Conservation (phyloP, 2,113 vertebrate species). For the Bujurquina vittata region DNA sequence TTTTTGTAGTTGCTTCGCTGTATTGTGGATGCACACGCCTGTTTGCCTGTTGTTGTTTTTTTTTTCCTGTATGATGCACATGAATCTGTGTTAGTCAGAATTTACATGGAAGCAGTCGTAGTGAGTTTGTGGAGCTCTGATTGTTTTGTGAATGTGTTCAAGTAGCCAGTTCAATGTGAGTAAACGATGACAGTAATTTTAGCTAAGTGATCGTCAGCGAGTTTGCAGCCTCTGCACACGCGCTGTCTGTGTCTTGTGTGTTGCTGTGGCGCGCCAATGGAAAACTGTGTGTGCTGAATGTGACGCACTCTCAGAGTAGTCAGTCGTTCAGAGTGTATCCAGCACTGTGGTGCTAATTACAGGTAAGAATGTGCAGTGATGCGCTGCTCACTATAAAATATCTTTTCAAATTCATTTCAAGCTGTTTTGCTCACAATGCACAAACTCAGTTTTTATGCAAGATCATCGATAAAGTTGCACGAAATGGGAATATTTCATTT, state of each 20-base stretch:
- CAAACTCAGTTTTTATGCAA: too few relatives aligned
- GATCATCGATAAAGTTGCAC: too few relatives aligned
- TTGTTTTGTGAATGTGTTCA: neutral
- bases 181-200: neutral
- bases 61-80: fast-evolving
- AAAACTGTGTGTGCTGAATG: neutral
- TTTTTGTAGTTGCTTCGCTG: neutral
- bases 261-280: neutral
- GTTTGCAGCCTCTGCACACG: neutral
- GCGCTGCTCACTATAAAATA: too few relatives aligned
- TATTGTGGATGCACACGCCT: neutral
- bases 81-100: neutral
- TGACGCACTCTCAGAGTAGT: neutral
- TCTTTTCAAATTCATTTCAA: too few relatives aligned
- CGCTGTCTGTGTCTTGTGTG: neutral
- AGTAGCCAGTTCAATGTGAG: neutral
- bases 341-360: fast-evolving
- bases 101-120: neutral
- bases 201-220: neutral
- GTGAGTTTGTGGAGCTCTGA: neutral
- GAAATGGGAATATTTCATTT: too few relatives aligned
- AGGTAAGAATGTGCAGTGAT: neutral
- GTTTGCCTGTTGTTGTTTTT: neutral
- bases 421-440: too few relatives aligned
- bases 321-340: neutral